Evolutionary conservation across 35 echinoderm and acorn worm genomes (phyloP).

Genomic region (Chiridota heheva): DNA sequence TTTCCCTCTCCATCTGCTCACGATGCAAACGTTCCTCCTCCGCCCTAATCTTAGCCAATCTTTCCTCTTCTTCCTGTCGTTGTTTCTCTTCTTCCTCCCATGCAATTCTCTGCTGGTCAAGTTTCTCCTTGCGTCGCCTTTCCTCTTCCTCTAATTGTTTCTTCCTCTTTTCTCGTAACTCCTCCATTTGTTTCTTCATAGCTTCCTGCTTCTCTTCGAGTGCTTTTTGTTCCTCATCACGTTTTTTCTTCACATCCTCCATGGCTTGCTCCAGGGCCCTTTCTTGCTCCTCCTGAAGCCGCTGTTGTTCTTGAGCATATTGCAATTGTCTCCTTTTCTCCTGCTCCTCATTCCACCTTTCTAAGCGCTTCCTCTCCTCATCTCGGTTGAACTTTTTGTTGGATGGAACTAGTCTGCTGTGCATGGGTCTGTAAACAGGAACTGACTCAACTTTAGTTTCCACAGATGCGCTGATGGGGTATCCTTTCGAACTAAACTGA

Average conservation of each 20-base stretch:
- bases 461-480: no score
- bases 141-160: slow-evolving; percentile 56
- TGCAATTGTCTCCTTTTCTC: slow-evolving; percentile 66
- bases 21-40: slow-evolving; percentile 53
- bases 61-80: slow-evolving; percentile 62
- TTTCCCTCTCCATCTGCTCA: slow-evolving; percentile 36
- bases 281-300: slow-evolving; percentile 64
- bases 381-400: slow-evolving; percentile 74
- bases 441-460: no score
- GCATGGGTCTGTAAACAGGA: no score
- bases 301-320: slow-evolving; percentile 77
- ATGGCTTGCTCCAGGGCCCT: slow-evolving; percentile 55
- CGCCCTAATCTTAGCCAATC: slow-evolving; percentile 35
- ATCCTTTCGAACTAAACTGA: no score
- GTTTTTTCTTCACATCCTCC: slow-evolving; percentile 57
- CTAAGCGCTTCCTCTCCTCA: slow-evolving; percentile 81
- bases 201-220: slow-evolving; percentile 46
- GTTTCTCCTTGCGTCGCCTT: slow-evolving; percentile 45
- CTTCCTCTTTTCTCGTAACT: slow-evolving; percentile 33
- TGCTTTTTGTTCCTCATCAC: slow-evolving; percentile 29
- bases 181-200: slow-evolving; percentile 53
- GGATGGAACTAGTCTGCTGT: no score
- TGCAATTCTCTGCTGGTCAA: slow-evolving; percentile 32
- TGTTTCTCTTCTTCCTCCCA: slow-evolving; percentile 33
- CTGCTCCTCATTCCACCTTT: slow-evolving; percentile 91